Conservation (phyloP, 2,113 vertebrate genomes). For the Proterorhinus semilunaris region DNA sequence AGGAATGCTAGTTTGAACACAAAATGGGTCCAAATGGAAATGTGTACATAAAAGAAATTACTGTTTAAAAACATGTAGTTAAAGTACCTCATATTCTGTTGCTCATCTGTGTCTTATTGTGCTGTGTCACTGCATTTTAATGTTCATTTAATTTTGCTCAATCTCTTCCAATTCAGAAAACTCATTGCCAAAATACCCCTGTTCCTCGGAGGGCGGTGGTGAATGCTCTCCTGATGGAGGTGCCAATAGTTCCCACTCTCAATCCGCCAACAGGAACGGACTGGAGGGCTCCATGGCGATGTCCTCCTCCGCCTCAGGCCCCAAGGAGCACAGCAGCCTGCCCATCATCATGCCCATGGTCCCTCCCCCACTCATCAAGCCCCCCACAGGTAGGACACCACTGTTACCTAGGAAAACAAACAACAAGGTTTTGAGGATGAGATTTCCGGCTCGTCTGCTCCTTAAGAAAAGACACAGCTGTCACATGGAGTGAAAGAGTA, state of each 20-base stretch:
- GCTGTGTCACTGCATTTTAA: slow-evolving; percentile 13
- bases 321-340: slow-evolving; percentile 92
- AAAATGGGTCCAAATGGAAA: too few species aligned
- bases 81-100: not conserved
- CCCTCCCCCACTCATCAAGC: slow-evolving; percentile 96
- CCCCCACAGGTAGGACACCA: slow-evolving; percentile 88
- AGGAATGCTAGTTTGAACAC: not conserved
- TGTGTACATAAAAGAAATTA: not conserved
- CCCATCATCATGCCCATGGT: slow-evolving; percentile 97
- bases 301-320: slow-evolving; percentile 86
- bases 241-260: slow-evolving; percentile 87
- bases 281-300: slow-evolving; percentile 86
- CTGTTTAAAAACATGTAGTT: too few species aligned
- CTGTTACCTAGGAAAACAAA: slow-evolving; percentile 17
- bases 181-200: slow-evolving; percentile 95
- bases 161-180: slow-evolving; percentile 84
- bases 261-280: slow-evolving; percentile 90
- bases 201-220: slow-evolving; percentile 84
- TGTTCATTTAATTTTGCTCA: slow-evolving; percentile 25
- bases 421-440: not conserved
- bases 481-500: too few species aligned
- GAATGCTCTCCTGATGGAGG: slow-evolving; percentile 85
- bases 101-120: not conserved
- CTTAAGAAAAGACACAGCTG: not conserved
- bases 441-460: too few species aligned